Base-by-base conservation (phyloP, 2,888 invertebrate genomes). In the Allygus modestus region DNA sequence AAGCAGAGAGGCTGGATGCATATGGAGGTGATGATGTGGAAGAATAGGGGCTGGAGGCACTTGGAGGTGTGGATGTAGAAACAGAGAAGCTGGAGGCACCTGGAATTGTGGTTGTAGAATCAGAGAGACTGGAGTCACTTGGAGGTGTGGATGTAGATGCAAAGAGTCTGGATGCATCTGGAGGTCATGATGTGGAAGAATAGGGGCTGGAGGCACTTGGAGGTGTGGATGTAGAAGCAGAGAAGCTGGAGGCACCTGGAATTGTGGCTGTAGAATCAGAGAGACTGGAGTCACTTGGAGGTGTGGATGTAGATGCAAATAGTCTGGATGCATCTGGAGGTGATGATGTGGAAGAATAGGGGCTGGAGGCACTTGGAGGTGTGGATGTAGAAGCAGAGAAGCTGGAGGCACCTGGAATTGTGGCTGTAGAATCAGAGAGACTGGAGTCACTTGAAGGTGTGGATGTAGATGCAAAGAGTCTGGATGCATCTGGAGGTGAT, bases 31-130 rank as follows among this genome's bases (percentile, higher is more conserved):
- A 28, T 5, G 65, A 65, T 28, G 28, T 65, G 28, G 65, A 65
- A n/a, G n/a, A n/a, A n/a, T n/a, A n/a, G n/a, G n/a, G n/a, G n/a
- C n/a, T n/a, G n/a, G 75, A 41, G 23, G 83, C 33, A 58, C 43
- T 31, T 20, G 51, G 51, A 23, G 77, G 54, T 77, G 77, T 65
- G 31, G 65, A 65, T 28, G 28, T 65, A 65, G 65, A 65, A n/a
- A n/a, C n/a, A n/a, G n/a, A n/a, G n/a, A n/a, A n/a, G n/a, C n/a
- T n/a, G n/a, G 75, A 41, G 23, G 83, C 33, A 58, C 43, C 54
- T 20, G 51, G 51, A 23, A 46, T 31, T 77, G 77, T 65, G 31
- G 65, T 28, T 28, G 28, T 65, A 65, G 65, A 65, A 28, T 26
- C 37, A 37, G 37, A 37, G 37, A 37, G 4, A 37, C 5, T 37